These are phyloP conservation scores for Mus spicilegus DNA, from an alignment of 2,113 vertebrate genomes.

Conservation along the genomic window DNA sequence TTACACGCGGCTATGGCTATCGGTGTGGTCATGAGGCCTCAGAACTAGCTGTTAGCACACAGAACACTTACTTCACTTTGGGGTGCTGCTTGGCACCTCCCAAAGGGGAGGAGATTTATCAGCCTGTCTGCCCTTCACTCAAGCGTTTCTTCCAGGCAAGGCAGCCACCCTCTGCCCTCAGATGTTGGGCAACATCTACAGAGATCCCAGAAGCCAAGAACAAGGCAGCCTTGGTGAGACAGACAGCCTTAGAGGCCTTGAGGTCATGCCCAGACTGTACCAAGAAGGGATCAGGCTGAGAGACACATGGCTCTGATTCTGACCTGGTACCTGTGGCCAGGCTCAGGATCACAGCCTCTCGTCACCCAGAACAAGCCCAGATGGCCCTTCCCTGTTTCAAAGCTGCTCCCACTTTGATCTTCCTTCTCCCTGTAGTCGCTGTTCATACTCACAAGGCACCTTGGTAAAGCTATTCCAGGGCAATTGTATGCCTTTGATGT, in stretches of 20 bases:
- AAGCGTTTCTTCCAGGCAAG: conserved; percentile 16
- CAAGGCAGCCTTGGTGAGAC: background rate
- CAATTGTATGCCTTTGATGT: conserved; percentile 89
- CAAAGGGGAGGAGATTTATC: conserved; percentile 58
- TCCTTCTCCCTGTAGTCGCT: conserved; percentile 79
- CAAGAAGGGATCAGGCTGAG: conserved; percentile 22
- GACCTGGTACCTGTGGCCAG: conserved; percentile 57
- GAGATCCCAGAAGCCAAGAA: conserved; percentile 14
- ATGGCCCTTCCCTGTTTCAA: conserved; percentile 83
- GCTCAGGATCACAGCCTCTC: conserved; percentile 79
- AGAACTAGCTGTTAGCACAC: conserved; percentile 42
- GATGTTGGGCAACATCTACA: background rate
- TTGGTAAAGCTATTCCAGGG: conserved; percentile 87
- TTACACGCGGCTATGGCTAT: background rate
- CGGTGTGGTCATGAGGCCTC: background rate
- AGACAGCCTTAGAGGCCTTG: background rate
- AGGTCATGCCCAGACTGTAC: background rate
- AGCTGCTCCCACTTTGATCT: conserved; percentile 87
- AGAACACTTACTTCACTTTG: conserved; percentile 29
- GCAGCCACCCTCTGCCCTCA: conserved; percentile 30
- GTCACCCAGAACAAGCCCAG: conserved; percentile 83
- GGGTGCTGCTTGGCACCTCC: conserved; percentile 34
- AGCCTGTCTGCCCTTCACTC: conserved; percentile 61
- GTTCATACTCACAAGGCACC: conserved; percentile 86
- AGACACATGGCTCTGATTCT: conserved; percentile 31